Base-by-base conservation (phyloP, 2,888 invertebrate species). In the Pheosia tremula region DNA sequence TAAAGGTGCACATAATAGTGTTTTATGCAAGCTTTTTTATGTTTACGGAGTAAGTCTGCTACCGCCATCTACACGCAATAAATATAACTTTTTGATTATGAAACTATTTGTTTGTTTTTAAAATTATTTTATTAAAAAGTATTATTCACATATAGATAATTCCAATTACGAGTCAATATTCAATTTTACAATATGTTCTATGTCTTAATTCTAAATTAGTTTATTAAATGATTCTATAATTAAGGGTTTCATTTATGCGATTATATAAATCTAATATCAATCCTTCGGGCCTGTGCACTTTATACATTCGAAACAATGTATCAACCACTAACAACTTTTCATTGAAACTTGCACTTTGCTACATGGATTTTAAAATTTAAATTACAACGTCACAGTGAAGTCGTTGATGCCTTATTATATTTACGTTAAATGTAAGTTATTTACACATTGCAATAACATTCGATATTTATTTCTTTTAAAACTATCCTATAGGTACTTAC, bases 121-220 rank as follows among this genome's bases (percentile, higher is more conserved):
- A 56, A 62, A 64, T 59, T 49, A 43, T 69, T 71, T 68, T 72
- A 72, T 69, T 64, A 66, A 61, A 69, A 72, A 58, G 63, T 64
- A 69, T 68, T 68, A 67, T 64, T 64, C 63, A 67, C 64, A 63
- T 52, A 43, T 53, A 39, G 58, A 66, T 75, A 75, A 76, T 75
- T 82, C 78, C 64, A 81, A 79, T 81, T 84, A 85, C 75, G 76
- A 83, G 80, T 85, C 81, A 85, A 81, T 83, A 82, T 81, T 71
- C 80, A 83, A 83, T 75, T 86, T 81, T 80, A 85, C 71, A 74
- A 55, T 75, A 75, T 66, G 66, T 47, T 68, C 57, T 69, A 67
- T 66, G 79, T 72, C 81, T 85, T 82, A 77, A 62, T 67, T 79
- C 66, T 62, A 63, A 62, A 62, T 62, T 63, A 64, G 63, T 68